Evolutionary conservation across 2,113 vertebrate species (phyloP).

Genomic region (Catharus fuscescens): DNA sequence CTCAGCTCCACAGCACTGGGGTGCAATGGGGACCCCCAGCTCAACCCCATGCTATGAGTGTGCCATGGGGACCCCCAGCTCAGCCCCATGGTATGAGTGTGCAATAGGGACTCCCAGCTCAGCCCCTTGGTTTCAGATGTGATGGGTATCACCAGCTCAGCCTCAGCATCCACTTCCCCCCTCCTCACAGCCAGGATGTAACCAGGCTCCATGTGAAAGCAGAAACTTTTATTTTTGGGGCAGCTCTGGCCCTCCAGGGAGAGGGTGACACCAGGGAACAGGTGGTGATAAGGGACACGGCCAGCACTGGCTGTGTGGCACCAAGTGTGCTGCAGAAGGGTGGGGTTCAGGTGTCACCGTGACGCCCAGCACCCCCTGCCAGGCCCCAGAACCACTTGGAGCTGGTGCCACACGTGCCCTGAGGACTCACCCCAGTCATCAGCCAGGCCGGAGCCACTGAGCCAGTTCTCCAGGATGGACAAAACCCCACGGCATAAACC

Average conservation of each 20-base stretch:
- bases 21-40: too few relatives aligned
- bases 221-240: constrained; percentile 25
- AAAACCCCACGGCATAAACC: neutral
- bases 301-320: neutral
- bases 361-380: neutral
- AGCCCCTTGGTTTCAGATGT: neutral
- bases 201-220: neutral
- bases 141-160: neutral
- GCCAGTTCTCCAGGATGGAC: neutral
- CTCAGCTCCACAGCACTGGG: too few relatives aligned
- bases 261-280: neutral
- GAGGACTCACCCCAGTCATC: neutral
- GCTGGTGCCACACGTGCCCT: neutral
- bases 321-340: neutral
- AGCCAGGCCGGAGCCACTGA: neutral
- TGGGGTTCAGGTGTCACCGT: neutral
- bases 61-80: neutral
- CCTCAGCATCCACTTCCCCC: neutral
- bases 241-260: neutral
- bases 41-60: too few relatives aligned
- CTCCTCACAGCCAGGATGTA: neutral
- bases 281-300: neutral
- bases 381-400: neutral
- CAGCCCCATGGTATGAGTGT: neutral
- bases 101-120: neutral